Base-by-base conservation (phyloP, 2,797 vertebrate species). In the Columba guinea region DNA sequence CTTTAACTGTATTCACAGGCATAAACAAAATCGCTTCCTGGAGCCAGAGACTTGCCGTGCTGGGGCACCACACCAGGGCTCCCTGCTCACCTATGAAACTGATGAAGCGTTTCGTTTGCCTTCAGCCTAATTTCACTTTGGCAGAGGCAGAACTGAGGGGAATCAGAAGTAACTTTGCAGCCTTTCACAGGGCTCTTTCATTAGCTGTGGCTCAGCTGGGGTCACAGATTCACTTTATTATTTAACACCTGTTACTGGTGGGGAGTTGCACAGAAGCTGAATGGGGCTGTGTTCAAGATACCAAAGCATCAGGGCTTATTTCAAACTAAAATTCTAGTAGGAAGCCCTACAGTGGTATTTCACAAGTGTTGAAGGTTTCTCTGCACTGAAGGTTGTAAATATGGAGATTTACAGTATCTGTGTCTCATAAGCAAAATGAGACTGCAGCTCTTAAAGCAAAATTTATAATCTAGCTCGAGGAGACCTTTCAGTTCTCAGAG, bases 41-140 rank as follows among this genome's bases (percentile, higher is more conserved):
- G 8, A 88, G 84, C n/a, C 37, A n/a, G 85, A 52, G 59, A 10
- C 1, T 0, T 2, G 0, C 3, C 0, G 51, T 39, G 39, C 41
- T 2, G 28, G 27, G 51, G 19, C 17, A 80, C 46, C 3, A 1
- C 26, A 28, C 41, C 15, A 2, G 19, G 41, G 15, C 53, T 26
- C 24, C 39, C 62, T 3, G 58, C 64, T 87, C 41, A 3, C 5
- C 30, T 14, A 6, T 14, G 7, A 34, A 78, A 22, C 35, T 51
- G 4, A 44, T n/a, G 3, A 7, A 26, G 51, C 2, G 13, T 23
- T 82, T 20, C 28, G 17, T 32, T 56, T 41, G 74, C 59, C 49
- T 58, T 37, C 19, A 62, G 60, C 19, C 46, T 80, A 3, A 17
- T 52, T 78, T 62, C 53, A 28, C 27, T 27, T 11, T 5, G 10